Conservation (phyloP, 2,113 vertebrate genomes). For the Istiophorus platypterus region DNA sequence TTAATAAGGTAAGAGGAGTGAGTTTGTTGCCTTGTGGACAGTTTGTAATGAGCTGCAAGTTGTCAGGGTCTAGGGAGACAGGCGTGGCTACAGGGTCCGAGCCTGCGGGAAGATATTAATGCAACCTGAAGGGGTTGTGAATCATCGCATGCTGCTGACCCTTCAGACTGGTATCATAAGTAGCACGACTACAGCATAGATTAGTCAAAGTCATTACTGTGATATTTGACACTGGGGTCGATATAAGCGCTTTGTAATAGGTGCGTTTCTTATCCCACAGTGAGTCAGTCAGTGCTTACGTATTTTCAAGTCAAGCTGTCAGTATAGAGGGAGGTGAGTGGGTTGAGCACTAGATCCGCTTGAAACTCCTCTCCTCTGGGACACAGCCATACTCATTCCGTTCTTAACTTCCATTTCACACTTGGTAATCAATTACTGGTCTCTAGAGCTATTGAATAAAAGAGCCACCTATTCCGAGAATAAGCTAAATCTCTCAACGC, state of each 20-base stretch:
- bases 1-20: constrained; percentile 72
- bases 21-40: constrained; percentile 72
- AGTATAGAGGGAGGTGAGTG: constrained; percentile 17
- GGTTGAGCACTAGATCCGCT: constrained; percentile 22
- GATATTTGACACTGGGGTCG: constrained; percentile 61
- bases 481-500: constrained; percentile 72
- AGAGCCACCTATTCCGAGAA: constrained; percentile 68
- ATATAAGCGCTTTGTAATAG: constrained; percentile 49
- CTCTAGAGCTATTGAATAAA: constrained; percentile 70
- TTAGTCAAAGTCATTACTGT: constrained; percentile 65
- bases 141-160: constrained; percentile 53
- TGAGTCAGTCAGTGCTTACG: constrained; percentile 36
- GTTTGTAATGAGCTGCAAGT: constrained; percentile 65
- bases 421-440: constrained; percentile 81
- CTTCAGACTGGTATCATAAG: constrained; percentile 58
- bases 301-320: constrained; percentile 49
- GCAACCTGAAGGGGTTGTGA: constrained; percentile 57
- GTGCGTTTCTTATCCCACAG: constrained; percentile 38
- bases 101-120: constrained; percentile 67
- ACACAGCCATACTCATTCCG: constrained; percentile 48
- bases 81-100: constrained; percentile 45
- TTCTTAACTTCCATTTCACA: constrained; percentile 80
- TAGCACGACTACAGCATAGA: constrained; percentile 36
- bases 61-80: constrained; percentile 59
- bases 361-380: constrained; percentile 57